Conservation (phyloP, 1,140 invertebrate genomes). For the Bicyclus anynana region DNA sequence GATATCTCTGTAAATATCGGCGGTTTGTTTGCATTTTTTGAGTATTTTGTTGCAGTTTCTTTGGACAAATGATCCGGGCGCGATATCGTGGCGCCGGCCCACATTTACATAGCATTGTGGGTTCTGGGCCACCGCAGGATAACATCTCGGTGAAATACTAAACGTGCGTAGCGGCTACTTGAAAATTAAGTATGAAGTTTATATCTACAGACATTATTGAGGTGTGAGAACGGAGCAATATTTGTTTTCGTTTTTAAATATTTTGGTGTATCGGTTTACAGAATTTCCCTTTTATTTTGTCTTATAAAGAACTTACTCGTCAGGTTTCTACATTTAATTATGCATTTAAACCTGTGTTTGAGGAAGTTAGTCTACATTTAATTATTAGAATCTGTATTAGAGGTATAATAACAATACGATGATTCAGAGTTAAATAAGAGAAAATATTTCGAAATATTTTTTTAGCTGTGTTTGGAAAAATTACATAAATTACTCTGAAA, state of each 20-base stretch:
- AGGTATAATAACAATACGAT: too few relatives aligned
- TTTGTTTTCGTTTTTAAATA: neutral
- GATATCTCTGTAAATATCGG: conserved; percentile 1
- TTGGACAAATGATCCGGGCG: conserved; percentile 21
- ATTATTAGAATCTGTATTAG: too few relatives aligned
- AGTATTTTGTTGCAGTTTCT: conserved; percentile 4
- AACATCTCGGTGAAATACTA: conserved; percentile 6
- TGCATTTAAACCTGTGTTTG: too few relatives aligned
- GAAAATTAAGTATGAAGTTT: conserved; percentile 2
- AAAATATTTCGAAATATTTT: too few relatives aligned
- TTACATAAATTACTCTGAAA: too few relatives aligned
- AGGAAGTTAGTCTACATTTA: too few relatives aligned
- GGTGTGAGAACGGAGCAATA: neutral
- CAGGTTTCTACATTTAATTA: too few relatives aligned
- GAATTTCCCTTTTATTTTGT: neutral
- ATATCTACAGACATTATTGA: neutral
- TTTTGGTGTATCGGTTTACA: neutral
- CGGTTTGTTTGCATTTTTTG: neutral
- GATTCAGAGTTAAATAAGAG: too few relatives aligned
- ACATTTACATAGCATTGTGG: conserved; percentile 27
- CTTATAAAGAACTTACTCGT: neutral
- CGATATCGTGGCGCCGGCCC: conserved; percentile 38
- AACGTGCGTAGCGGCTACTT: conserved; percentile 5
- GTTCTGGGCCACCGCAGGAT: neutral
- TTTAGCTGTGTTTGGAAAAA: too few relatives aligned